Percentiles rank a stretch among this genome's conserved stretches.
Conservation (phyloP, 1,140 invertebrate species). For the Ips typographus region DNA sequence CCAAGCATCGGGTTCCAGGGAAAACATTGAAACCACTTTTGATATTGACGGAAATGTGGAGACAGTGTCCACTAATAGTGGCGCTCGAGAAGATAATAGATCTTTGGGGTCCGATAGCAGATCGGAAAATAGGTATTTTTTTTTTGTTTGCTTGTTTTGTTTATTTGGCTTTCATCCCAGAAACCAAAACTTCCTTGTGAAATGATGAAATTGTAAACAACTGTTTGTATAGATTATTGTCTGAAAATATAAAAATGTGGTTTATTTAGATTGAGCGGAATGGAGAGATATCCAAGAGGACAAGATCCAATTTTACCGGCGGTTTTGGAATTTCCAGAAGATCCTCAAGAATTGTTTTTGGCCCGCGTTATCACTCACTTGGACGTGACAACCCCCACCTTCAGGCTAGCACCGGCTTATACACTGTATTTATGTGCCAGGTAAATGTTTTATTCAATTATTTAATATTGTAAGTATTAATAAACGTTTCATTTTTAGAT, state of each 20-base stretch:
- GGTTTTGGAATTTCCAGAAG: constrained; percentile 91
- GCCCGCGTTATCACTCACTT: constrained; percentile 83
- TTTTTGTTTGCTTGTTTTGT: background rate
- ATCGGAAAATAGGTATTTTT: constrained; percentile 49
- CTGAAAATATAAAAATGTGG: no score
- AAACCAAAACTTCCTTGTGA: no score
- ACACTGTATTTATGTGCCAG: constrained; percentile 90
- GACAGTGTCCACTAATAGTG: constrained; percentile 57
- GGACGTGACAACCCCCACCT: constrained; percentile 80
- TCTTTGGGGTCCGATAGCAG: constrained; percentile 46
- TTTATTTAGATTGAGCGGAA: constrained; percentile 43
- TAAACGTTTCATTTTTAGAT: constrained; percentile 47
- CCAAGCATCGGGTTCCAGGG: constrained; percentile 50
- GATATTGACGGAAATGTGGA: constrained; percentile 84
- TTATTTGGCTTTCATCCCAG: constrained; percentile 2
- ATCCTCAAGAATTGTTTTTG: constrained; percentile 89
- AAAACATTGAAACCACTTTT: constrained; percentile 81
- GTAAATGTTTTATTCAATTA: constrained; percentile 14
- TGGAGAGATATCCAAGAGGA: constrained; percentile 58
- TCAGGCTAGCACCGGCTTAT: constrained; percentile 91
- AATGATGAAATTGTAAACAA: no score
- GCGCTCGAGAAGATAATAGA: constrained; percentile 49
- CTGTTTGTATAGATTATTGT: no score
- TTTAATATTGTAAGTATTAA: background rate
- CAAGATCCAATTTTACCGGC: constrained; percentile 91